These are phyloP conservation scores for Mormyrops boulengeri DNA, from an alignment of 2,797 vertebrate genomes.

Conservation along the genomic window DNA sequence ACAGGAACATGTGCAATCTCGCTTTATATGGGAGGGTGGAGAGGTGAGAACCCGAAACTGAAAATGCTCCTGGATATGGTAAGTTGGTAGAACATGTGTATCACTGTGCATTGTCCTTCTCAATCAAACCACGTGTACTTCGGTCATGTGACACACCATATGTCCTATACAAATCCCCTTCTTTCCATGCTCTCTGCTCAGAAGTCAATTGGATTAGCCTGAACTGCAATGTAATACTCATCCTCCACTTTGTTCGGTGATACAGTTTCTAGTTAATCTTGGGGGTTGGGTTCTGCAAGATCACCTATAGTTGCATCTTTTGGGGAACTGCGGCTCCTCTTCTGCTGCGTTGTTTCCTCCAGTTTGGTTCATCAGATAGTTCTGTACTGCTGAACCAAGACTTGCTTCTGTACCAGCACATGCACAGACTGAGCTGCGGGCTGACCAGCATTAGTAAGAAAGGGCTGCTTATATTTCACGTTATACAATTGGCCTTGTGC, in stretches of 20 bases:
- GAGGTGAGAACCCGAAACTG: no score
- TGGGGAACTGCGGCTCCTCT: not conserved
- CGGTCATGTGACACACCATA: constrained; percentile 62
- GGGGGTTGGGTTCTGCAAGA: not conserved
- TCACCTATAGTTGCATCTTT: not conserved
- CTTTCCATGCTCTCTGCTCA: constrained; percentile 37
- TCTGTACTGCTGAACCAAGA: not conserved
- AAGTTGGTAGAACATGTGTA: constrained; percentile 10
- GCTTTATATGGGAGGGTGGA: not conserved
- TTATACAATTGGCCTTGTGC: not conserved
- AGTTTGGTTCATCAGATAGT: not conserved
- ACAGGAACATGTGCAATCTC: not conserved
- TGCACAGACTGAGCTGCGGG: not conserved
- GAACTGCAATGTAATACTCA: not conserved
- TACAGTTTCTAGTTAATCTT: not conserved
- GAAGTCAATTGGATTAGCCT: constrained; percentile 64
- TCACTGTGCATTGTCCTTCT: not conserved
- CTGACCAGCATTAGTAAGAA: not conserved
- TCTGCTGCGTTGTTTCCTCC: not conserved
- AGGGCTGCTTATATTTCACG: not conserved
- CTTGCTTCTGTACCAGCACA: not conserved
- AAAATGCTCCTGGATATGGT: not conserved
- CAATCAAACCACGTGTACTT: constrained; percentile 33
- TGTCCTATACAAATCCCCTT: constrained; percentile 52
- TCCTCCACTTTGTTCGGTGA: not conserved